Evolutionary conservation across 2,888 invertebrate species (phyloP), one percentile per base, ranked within the genome.

Genomic region (Trichopoda pennipes): DNA sequence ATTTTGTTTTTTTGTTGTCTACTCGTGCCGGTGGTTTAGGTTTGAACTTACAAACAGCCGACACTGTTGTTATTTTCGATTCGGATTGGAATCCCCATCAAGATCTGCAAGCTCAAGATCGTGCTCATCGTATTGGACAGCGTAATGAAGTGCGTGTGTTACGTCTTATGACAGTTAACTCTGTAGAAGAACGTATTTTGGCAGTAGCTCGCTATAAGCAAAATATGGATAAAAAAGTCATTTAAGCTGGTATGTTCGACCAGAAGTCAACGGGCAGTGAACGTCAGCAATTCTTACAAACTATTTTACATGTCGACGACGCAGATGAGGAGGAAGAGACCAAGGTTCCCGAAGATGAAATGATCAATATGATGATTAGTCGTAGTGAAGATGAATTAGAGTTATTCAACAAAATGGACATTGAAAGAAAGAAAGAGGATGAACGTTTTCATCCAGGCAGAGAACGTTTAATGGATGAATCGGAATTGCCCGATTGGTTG

Each of bases 21-120:
- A 99, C 99, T 4, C 94, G 99, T 87, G 99, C 99, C 84, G 99
- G 99, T 85, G 99, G 99, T 84, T 94, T 99, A 69, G 99, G 99
- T 74, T 94, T 99, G 86, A 99, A 99, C 93, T 93, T 99, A 86
- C 99, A 99, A 92, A 97, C 98, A 78, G 99, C 99, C 6, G 99
- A 99, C 91, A 99, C 99, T 21, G 99, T 99, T 84, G 94, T 99
- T 85, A 99, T 99, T 86, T 99, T 99, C 91, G 99, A 99, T 92
- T 99, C 99, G 0, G 99, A 99, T 92, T 99, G 99, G 99, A 99
- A 99, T 93, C 99, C 99, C 3, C 99, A 99, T 93, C 99, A 99
- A 95, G 99, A 99, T 93, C 93, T 99, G 86, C 99, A 99, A 94
- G 99, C 99, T 0, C 99, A 99, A 92, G 99, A 99, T 93, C 94